Evolutionary conservation across 2,888 invertebrate genomes (phyloP), one percentile per base, ranked within the genome.

Genomic region (Euclidia mi): DNA sequence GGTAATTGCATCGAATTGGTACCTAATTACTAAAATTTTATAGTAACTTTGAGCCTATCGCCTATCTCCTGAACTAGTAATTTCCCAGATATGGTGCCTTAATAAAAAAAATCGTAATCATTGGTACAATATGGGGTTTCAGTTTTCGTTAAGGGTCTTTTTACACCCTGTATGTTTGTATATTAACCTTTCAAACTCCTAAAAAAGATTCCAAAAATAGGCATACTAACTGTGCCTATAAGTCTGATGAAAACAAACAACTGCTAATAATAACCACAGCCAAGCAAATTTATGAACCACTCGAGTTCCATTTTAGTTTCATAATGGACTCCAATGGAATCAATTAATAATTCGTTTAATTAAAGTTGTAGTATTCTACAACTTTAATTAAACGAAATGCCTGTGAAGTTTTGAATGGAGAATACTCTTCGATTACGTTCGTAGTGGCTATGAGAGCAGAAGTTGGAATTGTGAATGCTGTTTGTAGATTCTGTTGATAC

Each of bases 291-390:
- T 56, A 56, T 12, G 29, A 47, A 44, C 29, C 60, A 62, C 63
- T 73, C 10, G 34, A 71, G 55, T 64, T 51, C 55, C 56, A 73
- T 63, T 68, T 61, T 51, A 68, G 61, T 59, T 62, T 17, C 28
- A 49, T 61, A 64, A 60, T 59, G 52, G 37, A 48, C 49, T 68
- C 44, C 58, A 72, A 65, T 61, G 47, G 44, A 71, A 76, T 76
- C 76, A 78, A 81, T 82, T 81, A 82, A 77, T 74, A 68, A n/a
- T 59, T 71, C 72, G 64, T 77, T 82, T 77, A 71, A 82, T 78
- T 82, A 67, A 77, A 82, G 67, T 79, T 82, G 76, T 63, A 56
- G 67, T 68, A 74, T 74, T 67, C 67, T 56, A 63, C 76, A 82
- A 79, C 67, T 82, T 77, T 67, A 82, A 78, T 82, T 71, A 77